Evolutionary conservation across 2,888 invertebrate species (phyloP), one percentile per base, ranked within the genome.

Genomic region (Lagria hirta): DNA sequence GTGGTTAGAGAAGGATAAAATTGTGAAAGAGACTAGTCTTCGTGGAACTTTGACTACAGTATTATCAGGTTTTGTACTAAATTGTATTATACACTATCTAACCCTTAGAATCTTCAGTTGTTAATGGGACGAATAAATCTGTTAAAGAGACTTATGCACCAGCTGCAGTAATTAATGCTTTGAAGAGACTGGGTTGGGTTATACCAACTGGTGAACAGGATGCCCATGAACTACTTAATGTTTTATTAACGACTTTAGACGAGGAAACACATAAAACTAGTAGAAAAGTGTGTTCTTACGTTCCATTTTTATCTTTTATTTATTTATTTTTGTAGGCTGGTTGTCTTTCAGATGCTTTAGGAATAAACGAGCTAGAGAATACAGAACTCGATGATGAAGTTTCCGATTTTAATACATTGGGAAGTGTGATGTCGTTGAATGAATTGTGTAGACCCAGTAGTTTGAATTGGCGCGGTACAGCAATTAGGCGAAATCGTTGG

Each of bases 191-290:
- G 0, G 84, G 89, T 8, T 95, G 94, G 93, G 84, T 86, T 28
- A 89, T 95, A 55, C 86, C 91, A 0, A 80, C 85, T 12, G 92
- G 91, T 52, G 92, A 96, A 73, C 88, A 95, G 71, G 97, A 97
- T 73, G 90, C 94, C 1, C 95, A 95, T 67, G 96, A 97, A 72
- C 71, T 97, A 34, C 83, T 96, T 58, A 91, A 93, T 69, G 86
- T 93, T 4, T 74, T 97, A 57, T 76, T 94, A 4, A 83, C 88
- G n/a, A 92, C 94, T 7, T 74, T 96, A 30, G 93, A 94, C 65
- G 90, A 93, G 65, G 96, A 97, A 71, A 81, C 80, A 16, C 76
- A 75, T 20, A 78, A 76, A 60, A 75, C 78, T 68, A 69, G 76
- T 7, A 75, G 75, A 57, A 80, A 81, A 73, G 83, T 82, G n/a